These are phyloP conservation scores for Zaprionus vittiger DNA, from an alignment of 1,140 invertebrate genomes.

Conservation along the genomic window DNA sequence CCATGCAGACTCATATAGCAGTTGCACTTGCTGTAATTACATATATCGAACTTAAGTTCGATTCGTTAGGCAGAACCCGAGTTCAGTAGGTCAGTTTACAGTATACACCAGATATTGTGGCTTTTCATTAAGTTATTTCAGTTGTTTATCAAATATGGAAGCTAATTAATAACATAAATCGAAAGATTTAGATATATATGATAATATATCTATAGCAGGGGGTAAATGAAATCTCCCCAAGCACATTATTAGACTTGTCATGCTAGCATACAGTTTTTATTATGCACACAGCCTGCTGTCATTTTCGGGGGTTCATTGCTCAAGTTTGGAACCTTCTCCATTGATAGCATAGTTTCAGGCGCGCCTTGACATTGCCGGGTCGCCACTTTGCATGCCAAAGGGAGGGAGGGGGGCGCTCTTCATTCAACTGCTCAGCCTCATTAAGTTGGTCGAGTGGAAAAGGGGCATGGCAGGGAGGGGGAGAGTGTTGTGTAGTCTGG, in stretches of 20 bases:
- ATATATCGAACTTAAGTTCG: background rate
- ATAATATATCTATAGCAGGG: too few relatives aligned
- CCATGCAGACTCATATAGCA: background rate
- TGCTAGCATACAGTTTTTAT: background rate
- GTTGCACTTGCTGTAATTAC: background rate
- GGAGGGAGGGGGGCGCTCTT: constrained; percentile 18
- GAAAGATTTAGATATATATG: too few relatives aligned
- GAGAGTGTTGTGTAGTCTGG: background rate
- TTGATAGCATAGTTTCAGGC: constrained; percentile 10
- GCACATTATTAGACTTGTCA: background rate
- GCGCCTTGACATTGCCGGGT: constrained; percentile 47
- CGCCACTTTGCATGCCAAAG: constrained; percentile 14
- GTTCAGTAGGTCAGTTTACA: background rate
- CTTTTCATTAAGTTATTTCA: background rate
- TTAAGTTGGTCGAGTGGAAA: constrained; percentile 25
- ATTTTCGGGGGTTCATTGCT: constrained; percentile 16
- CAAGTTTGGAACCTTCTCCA: background rate
- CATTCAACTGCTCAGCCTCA: constrained; percentile 32
- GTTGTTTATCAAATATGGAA: too few relatives aligned
- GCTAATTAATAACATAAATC: too few relatives aligned
- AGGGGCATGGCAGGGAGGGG: background rate
- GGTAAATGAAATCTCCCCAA: background rate
- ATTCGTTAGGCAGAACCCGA: background rate
- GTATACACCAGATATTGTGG: background rate
- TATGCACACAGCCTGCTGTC: background rate